These are phyloP conservation scores for Saccopteryx bilineata DNA, from an alignment of 2,113 vertebrate species.

Conservation along the genomic window DNA sequence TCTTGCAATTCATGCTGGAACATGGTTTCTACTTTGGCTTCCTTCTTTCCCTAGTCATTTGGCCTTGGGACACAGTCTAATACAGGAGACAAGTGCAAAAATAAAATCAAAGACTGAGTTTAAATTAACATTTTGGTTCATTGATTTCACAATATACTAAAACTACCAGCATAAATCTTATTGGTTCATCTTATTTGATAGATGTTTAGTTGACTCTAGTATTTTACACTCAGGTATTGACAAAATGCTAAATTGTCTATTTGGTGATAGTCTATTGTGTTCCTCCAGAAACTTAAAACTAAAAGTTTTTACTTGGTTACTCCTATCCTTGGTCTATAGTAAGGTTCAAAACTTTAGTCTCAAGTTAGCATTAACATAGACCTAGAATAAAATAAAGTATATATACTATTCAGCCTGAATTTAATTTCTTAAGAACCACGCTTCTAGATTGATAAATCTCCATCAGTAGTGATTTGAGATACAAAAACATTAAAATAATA, in stretches of 20 bases:
- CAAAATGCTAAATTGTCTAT: not conserved
- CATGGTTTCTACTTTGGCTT: not conserved
- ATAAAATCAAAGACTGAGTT: not conserved
- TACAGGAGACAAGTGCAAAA: not conserved
- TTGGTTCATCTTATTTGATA: constrained; percentile 38
- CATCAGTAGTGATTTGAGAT: constrained; percentile 70
- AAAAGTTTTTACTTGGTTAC: not conserved
- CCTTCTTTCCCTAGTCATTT: not conserved
- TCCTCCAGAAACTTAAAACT: not conserved
- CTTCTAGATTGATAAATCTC: constrained; percentile 46
- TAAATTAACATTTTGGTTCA: constrained; percentile 27
- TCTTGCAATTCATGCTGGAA: not conserved
- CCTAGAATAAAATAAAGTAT: constrained; percentile 5
- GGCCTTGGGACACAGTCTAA: not conserved
- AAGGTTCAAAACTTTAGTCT: not conserved
- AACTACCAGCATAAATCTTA: constrained; percentile 23
- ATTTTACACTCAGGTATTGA: constrained; percentile 36
- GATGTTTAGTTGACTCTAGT: constrained; percentile 24
- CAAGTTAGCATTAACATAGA: not conserved
- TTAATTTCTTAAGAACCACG: constrained; percentile 57
- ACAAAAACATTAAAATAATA: constrained; percentile 73
- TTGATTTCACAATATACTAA: constrained; percentile 45
- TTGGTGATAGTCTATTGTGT: not conserved
- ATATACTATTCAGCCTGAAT: not conserved
- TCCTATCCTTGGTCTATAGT: not conserved